These are phyloP conservation scores for Hyposoter dolosus DNA, from an alignment of 2,888 invertebrate species.

Conservation along the genomic window DNA sequence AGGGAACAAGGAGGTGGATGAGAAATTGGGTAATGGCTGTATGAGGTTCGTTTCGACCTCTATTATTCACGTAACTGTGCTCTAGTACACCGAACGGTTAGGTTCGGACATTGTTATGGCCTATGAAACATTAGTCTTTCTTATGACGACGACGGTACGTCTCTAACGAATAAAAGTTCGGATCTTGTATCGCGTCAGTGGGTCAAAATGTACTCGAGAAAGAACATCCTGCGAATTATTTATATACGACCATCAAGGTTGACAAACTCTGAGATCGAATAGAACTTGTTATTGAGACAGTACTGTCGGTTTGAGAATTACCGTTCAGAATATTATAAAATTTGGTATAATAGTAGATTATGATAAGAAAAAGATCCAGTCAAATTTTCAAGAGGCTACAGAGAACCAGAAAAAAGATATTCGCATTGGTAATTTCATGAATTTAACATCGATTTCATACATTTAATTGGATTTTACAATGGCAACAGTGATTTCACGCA, in stretches of 20 bases:
- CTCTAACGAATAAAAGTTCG: background rate
- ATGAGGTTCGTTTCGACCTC: background rate
- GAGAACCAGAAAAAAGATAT: no score
- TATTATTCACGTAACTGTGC: conserved; percentile 4
- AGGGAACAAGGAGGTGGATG: conserved; percentile 1
- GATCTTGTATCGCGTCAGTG: background rate
- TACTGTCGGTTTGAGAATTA: no score
- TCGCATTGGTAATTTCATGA: no score
- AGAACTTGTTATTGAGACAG: no score
- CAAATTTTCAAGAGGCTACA: no score
- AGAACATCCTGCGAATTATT: conserved; percentile 17
- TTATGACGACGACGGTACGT: background rate
- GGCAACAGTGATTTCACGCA: no score
- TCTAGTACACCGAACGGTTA: background rate
- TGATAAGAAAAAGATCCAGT: no score
- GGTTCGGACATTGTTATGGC: conserved; percentile 23
- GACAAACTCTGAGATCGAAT: background rate
- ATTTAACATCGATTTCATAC: no score
- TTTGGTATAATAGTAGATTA: no score
- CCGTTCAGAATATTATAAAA: no score
- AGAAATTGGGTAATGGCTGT: background rate
- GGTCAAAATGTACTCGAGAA: background rate
- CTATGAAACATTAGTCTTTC: background rate
- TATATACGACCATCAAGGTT: background rate
- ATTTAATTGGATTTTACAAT: no score